A percentile compares a stretch with the other conserved stretches of the same genome.
phyloP scores from a whole-genome alignment of 2,888 invertebrate species.

The Conops quadrifasciatus region DNA sequence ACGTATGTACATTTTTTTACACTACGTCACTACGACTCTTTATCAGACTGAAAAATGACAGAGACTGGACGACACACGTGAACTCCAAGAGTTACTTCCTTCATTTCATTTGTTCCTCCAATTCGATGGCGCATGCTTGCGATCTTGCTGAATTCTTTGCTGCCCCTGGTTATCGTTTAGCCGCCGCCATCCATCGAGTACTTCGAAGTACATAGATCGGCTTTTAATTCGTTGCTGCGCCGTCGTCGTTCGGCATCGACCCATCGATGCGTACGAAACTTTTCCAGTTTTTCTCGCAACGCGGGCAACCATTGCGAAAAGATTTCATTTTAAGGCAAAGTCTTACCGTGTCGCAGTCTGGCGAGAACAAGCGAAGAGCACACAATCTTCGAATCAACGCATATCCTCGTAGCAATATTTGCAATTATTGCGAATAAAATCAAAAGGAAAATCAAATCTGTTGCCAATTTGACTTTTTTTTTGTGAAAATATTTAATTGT shows the following conservation, averaged over 20 bases:
- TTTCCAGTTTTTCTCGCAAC: not conserved
- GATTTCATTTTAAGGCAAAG: slow-evolving; percentile 18
- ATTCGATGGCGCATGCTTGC: not conserved
- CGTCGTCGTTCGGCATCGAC: not conserved
- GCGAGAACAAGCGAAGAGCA: slow-evolving; percentile 10
- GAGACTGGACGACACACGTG: too few species aligned
- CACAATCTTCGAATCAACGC: not conserved
- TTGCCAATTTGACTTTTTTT: not conserved
- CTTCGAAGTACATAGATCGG: not conserved
- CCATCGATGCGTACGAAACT: not conserved
- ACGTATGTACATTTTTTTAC: slow-evolving; percentile 13
- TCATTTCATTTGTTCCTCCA: not conserved
- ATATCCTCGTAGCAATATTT: slow-evolving; percentile 36
- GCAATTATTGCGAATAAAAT: slow-evolving; percentile 44
- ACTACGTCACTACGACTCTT: too few species aligned
- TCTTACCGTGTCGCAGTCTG: slow-evolving; percentile 24
- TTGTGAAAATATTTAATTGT: slow-evolving; percentile 1
- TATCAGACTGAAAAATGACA: too few species aligned
- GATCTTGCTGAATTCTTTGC: not conserved
- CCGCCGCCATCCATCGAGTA: not conserved
- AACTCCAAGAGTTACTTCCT: not conserved
- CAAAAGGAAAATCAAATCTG: slow-evolving; percentile 8
- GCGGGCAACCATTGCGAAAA: not conserved
- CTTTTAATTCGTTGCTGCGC: slow-evolving; percentile 9
- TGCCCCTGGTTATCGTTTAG: not conserved